Conservation (phyloP, 2,797 vertebrate genomes). For the Schizopygopsis malacanthus region DNA sequence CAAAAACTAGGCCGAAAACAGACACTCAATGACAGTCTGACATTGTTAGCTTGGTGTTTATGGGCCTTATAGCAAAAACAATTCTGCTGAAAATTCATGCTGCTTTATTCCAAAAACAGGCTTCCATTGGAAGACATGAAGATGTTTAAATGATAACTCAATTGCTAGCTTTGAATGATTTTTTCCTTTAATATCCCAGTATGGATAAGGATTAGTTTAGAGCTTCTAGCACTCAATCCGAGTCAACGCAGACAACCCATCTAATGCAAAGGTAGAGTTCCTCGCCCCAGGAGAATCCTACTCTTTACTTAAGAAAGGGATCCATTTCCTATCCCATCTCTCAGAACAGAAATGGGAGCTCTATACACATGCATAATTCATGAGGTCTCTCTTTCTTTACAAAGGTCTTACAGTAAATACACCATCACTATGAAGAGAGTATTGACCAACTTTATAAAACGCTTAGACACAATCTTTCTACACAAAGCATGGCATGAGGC, state of each 20-base stretch:
- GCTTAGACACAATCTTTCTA: conserved; percentile 12
- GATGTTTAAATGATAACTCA: not conserved
- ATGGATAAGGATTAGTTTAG: not conserved
- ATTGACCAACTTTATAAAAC: conserved; percentile 40
- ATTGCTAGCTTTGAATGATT: not conserved
- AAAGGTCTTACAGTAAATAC: conserved; percentile 55
- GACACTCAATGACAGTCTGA: not conserved
- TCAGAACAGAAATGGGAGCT: conserved; percentile 43
- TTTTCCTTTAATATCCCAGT: not conserved
- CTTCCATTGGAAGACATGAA: not conserved
- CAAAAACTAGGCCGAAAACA: not conserved
- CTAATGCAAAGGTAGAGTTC: conserved; percentile 35
- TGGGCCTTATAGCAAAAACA: not conserved
- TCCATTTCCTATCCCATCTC: conserved; percentile 57
- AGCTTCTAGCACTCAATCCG: conserved; percentile 18
- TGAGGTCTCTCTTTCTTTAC: conserved; percentile 43
- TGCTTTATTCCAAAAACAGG: not conserved
- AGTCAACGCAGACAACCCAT: not conserved
- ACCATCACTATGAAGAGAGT: conserved; percentile 37
- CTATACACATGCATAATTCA: conserved; percentile 58
- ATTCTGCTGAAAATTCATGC: not conserved
- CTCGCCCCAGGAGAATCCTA: conserved; percentile 50
- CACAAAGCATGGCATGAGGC: not conserved
- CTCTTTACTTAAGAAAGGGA: conserved; percentile 60
- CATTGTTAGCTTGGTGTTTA: not conserved